A percentile compares a stretch with the other conserved stretches of the same genome.
phyloP scores from a whole-genome alignment of 2,113 vertebrate genomes.

The Pontoporia blainvillei region DNA sequence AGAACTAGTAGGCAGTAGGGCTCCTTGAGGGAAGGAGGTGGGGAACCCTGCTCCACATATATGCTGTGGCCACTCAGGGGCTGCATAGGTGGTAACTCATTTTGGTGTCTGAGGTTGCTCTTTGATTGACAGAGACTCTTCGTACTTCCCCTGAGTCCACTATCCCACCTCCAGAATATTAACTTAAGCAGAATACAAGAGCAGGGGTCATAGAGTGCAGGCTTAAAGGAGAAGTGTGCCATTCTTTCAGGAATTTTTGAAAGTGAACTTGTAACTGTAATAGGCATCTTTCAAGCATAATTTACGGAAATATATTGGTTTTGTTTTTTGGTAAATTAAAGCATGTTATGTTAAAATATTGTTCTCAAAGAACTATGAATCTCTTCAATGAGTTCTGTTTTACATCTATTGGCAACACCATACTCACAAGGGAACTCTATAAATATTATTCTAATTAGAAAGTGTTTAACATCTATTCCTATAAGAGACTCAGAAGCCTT shows the following conservation, averaged over 20 bases:
- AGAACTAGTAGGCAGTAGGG: not conserved
- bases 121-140: not conserved
- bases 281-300: not conserved
- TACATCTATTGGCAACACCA: not conserved
- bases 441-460: slow-evolving; percentile 25
- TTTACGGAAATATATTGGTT: not conserved
- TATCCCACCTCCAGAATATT: not conserved
- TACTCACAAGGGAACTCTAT: not conserved
- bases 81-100: not conserved
- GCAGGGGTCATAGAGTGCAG: too few relatives aligned
- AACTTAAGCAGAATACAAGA: not conserved
- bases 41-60: not conserved
- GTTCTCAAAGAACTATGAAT: not conserved
- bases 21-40: not conserved
- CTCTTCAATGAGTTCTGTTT: not conserved
- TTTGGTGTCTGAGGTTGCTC: not conserved
- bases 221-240: too few relatives aligned
- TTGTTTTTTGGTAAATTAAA: not conserved
- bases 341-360: too few relatives aligned
- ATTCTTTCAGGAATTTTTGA: not conserved
- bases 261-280: not conserved
- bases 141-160: not conserved
- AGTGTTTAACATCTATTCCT: not conserved
- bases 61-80: fast-evolving
- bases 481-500: not conserved